A percentile compares a stretch with the other conserved stretches of the same genome.
Evolutionary conservation across 2,113 vertebrate species (phyloP).

Genomic region (Paraplagusia blochii): DNA sequence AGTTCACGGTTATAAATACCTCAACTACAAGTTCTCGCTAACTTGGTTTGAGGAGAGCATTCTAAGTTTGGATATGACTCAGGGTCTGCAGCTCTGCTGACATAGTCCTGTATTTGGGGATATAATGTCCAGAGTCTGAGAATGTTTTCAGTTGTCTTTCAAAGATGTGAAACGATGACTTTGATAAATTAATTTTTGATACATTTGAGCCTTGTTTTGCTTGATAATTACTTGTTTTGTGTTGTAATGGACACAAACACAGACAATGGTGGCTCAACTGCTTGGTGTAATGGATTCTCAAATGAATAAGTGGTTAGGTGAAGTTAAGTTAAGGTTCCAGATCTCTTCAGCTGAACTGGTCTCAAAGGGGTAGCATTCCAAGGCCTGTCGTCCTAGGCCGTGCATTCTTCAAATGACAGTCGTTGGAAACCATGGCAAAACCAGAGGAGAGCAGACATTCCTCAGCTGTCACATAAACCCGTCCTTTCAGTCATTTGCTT

Average conservation of each 20-base stretch:
- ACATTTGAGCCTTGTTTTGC: too few relatives aligned
- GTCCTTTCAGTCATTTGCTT: conserved; percentile 38
- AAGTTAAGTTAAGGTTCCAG: conserved; percentile 36
- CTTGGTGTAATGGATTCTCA: conserved; percentile 3
- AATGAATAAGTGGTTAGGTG: conserved; percentile 11
- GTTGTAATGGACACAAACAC: neutral
- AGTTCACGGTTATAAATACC: conserved; percentile 64
- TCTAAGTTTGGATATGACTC: conserved; percentile 76
- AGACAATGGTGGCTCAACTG: conserved; percentile 6
- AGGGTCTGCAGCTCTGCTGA: conserved; percentile 57
- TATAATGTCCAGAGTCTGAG: neutral
- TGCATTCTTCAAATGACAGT: conserved; percentile 85
- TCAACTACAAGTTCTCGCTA: conserved; percentile 56
- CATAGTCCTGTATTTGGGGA: conserved; percentile 42
- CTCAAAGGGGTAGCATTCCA: conserved; percentile 81
- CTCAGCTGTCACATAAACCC: conserved; percentile 84
- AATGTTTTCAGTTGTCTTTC: conserved; percentile 16
- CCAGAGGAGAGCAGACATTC: conserved; percentile 77
- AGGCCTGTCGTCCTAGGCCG: conserved; percentile 71
- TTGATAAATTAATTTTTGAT: too few relatives aligned
- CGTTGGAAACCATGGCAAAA: conserved; percentile 82
- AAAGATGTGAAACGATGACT: conserved; percentile 2
- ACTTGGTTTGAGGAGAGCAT: conserved; percentile 65
- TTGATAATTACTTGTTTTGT: neutral
- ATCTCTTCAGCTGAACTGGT: conserved; percentile 45